These are phyloP conservation scores for Sparus aurata DNA, from an alignment of 2,797 vertebrate species.

Conservation along the genomic window DNA sequence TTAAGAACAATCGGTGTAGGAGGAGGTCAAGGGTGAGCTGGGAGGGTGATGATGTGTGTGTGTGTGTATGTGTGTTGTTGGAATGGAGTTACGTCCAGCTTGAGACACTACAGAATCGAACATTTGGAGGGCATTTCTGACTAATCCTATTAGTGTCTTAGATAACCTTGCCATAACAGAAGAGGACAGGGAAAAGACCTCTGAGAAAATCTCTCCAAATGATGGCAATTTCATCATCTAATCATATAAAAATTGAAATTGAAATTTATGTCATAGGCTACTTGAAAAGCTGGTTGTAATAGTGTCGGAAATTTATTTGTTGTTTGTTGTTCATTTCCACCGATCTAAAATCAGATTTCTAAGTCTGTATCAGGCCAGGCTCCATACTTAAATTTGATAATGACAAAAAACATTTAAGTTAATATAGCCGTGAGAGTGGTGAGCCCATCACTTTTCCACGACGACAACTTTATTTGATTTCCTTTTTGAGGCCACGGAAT, in stretches of 20 bases:
- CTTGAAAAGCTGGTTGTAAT: background rate
- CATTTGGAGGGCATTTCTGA: slow-evolving; percentile 66
- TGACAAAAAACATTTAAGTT: background rate
- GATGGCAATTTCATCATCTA: slow-evolving; percentile 20
- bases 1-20: slow-evolving; percentile 44
- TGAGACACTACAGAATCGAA: slow-evolving; percentile 63
- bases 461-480: background rate
- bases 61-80: slow-evolving; percentile 47
- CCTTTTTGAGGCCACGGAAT: background rate
- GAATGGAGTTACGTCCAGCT: slow-evolving; percentile 45
- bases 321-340: background rate
- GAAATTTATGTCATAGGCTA: background rate
- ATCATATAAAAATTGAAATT: background rate
- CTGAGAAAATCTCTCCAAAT: slow-evolving; percentile 37
- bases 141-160: slow-evolving; percentile 81
- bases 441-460: background rate
- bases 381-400: background rate
- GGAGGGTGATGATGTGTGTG: slow-evolving; percentile 49
- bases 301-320: background rate
- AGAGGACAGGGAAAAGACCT: slow-evolving; percentile 41
- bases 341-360: slow-evolving; percentile 18
- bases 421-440: background rate
- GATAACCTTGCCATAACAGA: slow-evolving; percentile 67
- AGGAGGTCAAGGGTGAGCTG: slow-evolving; percentile 57
- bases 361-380: background rate